phyloP scores from a whole-genome alignment of 2,113 vertebrate genomes.

The Nesoenas mayeri region DNA sequence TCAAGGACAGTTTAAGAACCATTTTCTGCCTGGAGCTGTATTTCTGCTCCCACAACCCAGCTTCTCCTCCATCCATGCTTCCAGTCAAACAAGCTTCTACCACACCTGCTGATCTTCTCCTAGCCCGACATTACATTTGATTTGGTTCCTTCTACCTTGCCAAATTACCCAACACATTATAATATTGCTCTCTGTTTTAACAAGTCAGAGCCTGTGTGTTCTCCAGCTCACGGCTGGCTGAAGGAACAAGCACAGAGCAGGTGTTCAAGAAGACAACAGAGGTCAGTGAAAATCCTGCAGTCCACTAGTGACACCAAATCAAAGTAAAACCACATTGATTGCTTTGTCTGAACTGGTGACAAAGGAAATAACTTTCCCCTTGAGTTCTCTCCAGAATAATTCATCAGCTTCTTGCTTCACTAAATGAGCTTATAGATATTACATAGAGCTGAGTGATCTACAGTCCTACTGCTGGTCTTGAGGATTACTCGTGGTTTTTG shows the following conservation, averaged over 20 bases:
- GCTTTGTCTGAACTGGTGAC: not conserved
- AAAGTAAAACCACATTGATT: not conserved
- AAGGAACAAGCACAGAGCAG: not conserved
- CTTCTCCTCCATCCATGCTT: not conserved
- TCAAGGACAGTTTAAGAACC: not conserved
- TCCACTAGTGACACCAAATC: not conserved
- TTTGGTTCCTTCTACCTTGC: not conserved
- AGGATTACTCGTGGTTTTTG: not conserved
- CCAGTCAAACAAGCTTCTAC: not conserved
- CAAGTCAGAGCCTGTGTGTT: fast-evolving
- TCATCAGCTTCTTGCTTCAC: not conserved
- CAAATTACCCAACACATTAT: not conserved
- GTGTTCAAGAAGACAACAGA: not conserved
- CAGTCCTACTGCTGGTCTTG: not conserved
- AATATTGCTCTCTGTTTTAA: not conserved
- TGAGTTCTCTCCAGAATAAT: not conserved
- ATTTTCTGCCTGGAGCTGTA: not conserved
- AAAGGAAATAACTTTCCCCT: constrained; percentile 1
- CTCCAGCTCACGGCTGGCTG: not conserved
- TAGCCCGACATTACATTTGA: not conserved
- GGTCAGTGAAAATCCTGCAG: not conserved
- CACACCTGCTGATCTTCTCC: not conserved
- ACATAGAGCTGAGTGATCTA: not conserved
- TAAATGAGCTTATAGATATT: not conserved
- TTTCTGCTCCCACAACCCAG: not conserved